Percentiles rank a stretch among this genome's conserved stretches.
Conservation (phyloP, 92 coral and sea anemone genomes). For the Micromussa lordhowensis region DNA sequence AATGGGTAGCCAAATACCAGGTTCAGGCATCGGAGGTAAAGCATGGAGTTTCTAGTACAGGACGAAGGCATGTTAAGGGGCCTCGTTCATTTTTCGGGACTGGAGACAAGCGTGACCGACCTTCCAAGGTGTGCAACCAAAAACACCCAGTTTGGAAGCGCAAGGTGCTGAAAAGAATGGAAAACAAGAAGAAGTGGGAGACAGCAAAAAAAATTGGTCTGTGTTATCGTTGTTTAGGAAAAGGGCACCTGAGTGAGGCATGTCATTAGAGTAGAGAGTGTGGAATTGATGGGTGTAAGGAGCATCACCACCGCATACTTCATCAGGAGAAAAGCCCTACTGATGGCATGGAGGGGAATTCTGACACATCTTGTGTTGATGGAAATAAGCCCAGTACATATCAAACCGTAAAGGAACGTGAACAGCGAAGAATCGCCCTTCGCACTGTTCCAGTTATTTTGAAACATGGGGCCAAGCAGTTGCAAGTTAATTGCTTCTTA, state of each 20-base stretch:
- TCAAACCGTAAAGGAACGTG: constrained; percentile 13
- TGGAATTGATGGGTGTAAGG: constrained; percentile 26
- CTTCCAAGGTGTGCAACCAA: constrained; percentile 13
- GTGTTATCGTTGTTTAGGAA: constrained; percentile 59
- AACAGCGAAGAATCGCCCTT: no score
- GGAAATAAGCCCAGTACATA: constrained; percentile 20
- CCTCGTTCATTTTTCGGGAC: constrained; percentile 3
- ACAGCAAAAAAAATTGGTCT: constrained; percentile 34
- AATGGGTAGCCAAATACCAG: neutral
- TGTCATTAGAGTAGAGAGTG: constrained; percentile 44
- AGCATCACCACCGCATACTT: constrained; percentile 41
- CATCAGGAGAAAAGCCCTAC: constrained; percentile 1
- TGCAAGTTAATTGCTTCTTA: neutral
- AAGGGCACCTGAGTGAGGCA: constrained; percentile 40
- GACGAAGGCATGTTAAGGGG: neutral
- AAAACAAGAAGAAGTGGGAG: constrained; percentile 33
- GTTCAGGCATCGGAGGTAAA: neutral
- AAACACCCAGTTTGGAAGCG: constrained; percentile 57
- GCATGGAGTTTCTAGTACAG: neutral
- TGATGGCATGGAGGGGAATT: constrained; percentile 26
- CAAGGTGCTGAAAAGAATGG: constrained; percentile 11
- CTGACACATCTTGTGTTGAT: neutral
- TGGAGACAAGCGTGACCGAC: neutral
- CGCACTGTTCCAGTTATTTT: no score
- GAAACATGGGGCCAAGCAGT: no score